Conservation (phyloP, 2,797 vertebrate genomes). For the Eulemur albifrons region DNA sequence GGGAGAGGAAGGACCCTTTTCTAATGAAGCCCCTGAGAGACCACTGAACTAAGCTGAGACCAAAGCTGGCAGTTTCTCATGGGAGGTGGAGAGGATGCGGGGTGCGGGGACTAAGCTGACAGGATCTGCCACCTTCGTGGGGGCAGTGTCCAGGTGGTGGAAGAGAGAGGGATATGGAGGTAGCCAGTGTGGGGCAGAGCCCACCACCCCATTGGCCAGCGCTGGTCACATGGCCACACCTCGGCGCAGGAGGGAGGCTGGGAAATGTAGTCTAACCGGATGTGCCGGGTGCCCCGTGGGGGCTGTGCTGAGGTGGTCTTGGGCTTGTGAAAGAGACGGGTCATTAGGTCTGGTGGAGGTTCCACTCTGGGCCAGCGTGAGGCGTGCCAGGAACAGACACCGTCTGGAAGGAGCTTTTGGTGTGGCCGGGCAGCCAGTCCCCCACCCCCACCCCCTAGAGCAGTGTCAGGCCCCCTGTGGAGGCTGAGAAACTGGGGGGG, state of each 20-base stretch:
- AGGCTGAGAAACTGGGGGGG: not conserved
- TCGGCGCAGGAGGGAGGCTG: not conserved
- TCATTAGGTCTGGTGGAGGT: not conserved
- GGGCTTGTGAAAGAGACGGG: not conserved
- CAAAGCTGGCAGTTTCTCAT: not conserved
- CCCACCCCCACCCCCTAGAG: accelerated
- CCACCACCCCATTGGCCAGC: not conserved
- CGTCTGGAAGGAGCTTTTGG: not conserved
- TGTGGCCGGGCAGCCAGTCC: not conserved
- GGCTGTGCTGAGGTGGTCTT: not conserved
- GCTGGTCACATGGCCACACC: not conserved
- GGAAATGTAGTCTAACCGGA: accelerated
- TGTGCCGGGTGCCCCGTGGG: not conserved
- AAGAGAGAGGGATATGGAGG: not conserved
- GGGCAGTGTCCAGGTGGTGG: not conserved
- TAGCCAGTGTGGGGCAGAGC: not conserved
- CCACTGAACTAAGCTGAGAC: not conserved
- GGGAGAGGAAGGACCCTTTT: not conserved
- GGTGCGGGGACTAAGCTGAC: not conserved
- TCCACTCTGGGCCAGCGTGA: not conserved
- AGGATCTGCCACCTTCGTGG: not conserved
- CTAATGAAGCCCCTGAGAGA: not conserved
- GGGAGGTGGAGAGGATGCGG: not conserved
- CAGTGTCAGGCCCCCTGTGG: not conserved
- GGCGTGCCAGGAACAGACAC: accelerated